A percentile compares a stretch with the other conserved stretches of the same genome.
Evolutionary conservation across 30 jellyfish, hydroid and myxozoan species (phyloP).

Genomic region (Pseudorhiza aurosa): DNA sequence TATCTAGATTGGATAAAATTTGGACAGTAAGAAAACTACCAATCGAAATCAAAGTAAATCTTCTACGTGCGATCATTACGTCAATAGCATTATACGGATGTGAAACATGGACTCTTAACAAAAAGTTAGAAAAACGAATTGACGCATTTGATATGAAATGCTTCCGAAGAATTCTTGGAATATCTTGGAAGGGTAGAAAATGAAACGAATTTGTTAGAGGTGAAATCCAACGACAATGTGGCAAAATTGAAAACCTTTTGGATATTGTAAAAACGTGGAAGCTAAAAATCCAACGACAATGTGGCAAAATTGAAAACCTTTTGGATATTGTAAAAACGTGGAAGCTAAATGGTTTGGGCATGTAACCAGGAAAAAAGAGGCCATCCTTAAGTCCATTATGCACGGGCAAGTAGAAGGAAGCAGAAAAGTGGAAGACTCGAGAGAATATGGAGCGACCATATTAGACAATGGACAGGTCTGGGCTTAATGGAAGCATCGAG

Average conservation of each 20-base stretch:
- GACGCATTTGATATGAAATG: conserved; percentile 1
- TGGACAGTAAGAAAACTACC: not conserved
- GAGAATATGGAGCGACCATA: no score
- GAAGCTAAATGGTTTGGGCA: no score
- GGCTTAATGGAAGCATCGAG: no score
- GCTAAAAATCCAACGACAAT: not conserved
- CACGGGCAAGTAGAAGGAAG: not conserved
- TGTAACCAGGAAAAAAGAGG: conserved; percentile 3
- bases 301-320: not conserved
- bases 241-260: conserved; percentile 1
- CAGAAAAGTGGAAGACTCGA: no score
- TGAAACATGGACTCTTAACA: conserved; percentile 5
- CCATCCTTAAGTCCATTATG: not conserved
- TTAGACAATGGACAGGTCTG: no score
- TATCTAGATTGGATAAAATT: not conserved
- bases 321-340: not conserved
- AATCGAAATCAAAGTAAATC: not conserved
- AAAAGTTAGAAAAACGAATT: not conserved
- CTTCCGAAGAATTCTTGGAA: not conserved
- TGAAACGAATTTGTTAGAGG: not conserved
- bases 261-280: conserved; percentile 15
- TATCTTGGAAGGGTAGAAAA: conserved; percentile 7
- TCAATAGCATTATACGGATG: not conserved
- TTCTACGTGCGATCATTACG: conserved; percentile 8
- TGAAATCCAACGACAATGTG: conserved; percentile 3